Percentiles rank a stretch among this genome's conserved stretches.
phyloP scores from a whole-genome alignment of 2,113 vertebrate species.

The Paralichthys olivaceus region DNA sequence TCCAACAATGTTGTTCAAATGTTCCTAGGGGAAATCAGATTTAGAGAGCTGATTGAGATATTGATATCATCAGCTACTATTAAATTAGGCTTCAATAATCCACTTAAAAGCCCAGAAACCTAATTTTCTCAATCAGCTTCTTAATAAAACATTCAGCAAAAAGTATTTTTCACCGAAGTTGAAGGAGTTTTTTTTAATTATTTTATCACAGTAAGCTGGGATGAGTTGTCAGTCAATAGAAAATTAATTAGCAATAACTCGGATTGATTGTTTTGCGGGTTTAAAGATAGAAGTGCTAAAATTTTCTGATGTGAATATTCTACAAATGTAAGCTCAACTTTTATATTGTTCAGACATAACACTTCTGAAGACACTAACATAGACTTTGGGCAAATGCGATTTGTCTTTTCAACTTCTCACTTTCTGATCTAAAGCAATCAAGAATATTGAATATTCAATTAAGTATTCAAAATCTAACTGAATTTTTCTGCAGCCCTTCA shows the following conservation, averaged over 20 bases:
- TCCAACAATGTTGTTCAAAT: background rate
- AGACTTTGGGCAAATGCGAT: too few relatives aligned
- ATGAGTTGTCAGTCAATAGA: background rate
- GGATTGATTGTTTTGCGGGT: background rate
- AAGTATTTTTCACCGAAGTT: background rate
- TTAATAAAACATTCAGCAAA: background rate
- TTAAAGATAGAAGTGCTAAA: background rate
- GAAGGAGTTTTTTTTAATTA: background rate
- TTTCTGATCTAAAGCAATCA: too few relatives aligned
- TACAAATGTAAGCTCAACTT: background rate
- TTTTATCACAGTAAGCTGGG: background rate
- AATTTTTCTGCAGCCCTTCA: background rate
- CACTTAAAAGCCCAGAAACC: background rate
- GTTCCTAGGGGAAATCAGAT: background rate
- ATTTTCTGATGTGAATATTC: background rate
- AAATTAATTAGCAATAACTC: background rate
- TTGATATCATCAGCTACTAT: slow-evolving; percentile 3
- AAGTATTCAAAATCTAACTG: too few relatives aligned
- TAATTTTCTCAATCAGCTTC: background rate
- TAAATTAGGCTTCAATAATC: background rate
- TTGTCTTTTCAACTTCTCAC: too few relatives aligned
- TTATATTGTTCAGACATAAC: too few relatives aligned
- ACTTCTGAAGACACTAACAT: too few relatives aligned
- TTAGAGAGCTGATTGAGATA: background rate
- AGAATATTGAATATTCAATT: too few relatives aligned